phyloP scores from a whole-genome alignment of 2,888 invertebrate genomes.

The Eupithecia pulchellata region DNA sequence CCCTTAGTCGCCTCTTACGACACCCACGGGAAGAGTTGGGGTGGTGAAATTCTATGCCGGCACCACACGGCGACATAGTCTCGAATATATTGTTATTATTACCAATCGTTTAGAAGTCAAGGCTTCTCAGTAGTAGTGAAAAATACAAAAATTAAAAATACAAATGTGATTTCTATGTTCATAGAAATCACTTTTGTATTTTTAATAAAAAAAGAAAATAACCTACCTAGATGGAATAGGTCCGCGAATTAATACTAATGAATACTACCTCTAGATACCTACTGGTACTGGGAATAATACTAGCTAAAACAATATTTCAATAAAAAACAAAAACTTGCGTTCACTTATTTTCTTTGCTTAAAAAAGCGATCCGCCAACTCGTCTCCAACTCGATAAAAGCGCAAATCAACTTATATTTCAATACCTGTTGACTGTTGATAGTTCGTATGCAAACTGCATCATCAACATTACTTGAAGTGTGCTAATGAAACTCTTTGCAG shows the following conservation, averaged over 20 bases:
- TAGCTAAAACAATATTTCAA: not conserved
- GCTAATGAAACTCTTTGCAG: conserved; percentile 38
- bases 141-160: no score
- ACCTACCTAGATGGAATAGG: not conserved
- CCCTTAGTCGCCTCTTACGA: no score
- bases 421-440: conserved; percentile 29
- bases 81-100: no score
- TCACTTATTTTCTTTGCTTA: not conserved
- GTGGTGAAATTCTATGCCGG: no score
- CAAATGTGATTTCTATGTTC: no score
- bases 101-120: not conserved
- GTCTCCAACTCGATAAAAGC: not conserved
- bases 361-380: not conserved
- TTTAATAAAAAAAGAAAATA: not conserved
- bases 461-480: conserved; percentile 41
- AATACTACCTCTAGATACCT: not conserved
- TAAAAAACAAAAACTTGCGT: not conserved
- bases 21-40: no score
- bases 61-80: no score
- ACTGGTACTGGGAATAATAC: conserved; percentile 24
- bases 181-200: not conserved
- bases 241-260: not conserved
- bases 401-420: conserved; percentile 40
- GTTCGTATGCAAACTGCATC: conserved; percentile 39
- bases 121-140: no score